phyloP scores from a whole-genome alignment of 2,888 invertebrate species.

The Andricus curvator region DNA sequence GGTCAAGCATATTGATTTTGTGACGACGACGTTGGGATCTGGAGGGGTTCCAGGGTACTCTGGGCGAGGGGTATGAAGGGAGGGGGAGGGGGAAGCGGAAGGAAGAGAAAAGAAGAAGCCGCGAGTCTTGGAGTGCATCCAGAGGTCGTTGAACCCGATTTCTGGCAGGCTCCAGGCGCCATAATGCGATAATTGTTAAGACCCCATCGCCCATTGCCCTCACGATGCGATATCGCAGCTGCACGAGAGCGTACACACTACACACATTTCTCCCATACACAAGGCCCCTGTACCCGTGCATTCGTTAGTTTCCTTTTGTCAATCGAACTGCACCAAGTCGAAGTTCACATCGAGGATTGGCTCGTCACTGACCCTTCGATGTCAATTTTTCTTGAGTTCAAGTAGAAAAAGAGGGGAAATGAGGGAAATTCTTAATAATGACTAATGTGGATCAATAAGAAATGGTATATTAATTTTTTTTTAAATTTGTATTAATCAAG shows the following conservation, averaged over 20 bases:
- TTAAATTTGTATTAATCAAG: too few species aligned
- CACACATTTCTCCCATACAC: background rate
- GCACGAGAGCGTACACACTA: background rate
- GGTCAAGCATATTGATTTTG: conserved; percentile 74
- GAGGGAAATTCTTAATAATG: too few species aligned
- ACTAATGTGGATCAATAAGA: too few species aligned
- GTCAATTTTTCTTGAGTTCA: background rate
- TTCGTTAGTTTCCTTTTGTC: conserved; percentile 29
- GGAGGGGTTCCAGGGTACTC: conserved; percentile 46
- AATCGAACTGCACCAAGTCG: conserved; percentile 23
- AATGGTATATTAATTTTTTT: too few species aligned
- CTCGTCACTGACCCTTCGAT: background rate
- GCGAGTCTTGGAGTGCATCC: conserved; percentile 76
- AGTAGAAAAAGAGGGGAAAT: background rate
- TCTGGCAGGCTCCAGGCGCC: conserved; percentile 55
- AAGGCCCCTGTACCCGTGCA: background rate
- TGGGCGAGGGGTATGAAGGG: conserved; percentile 12
- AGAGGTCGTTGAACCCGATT: conserved; percentile 75
- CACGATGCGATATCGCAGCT: conserved; percentile 29
- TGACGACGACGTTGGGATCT: conserved; percentile 46
- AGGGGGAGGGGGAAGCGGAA: conserved; percentile 51
- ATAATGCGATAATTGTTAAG: conserved; percentile 65
- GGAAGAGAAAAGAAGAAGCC: conserved; percentile 58
- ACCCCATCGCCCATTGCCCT: conserved; percentile 44
- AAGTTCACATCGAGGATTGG: background rate